These are phyloP conservation scores for Atrichornis clamosus DNA, from an alignment of 2,113 vertebrate genomes.

Conservation along the genomic window DNA sequence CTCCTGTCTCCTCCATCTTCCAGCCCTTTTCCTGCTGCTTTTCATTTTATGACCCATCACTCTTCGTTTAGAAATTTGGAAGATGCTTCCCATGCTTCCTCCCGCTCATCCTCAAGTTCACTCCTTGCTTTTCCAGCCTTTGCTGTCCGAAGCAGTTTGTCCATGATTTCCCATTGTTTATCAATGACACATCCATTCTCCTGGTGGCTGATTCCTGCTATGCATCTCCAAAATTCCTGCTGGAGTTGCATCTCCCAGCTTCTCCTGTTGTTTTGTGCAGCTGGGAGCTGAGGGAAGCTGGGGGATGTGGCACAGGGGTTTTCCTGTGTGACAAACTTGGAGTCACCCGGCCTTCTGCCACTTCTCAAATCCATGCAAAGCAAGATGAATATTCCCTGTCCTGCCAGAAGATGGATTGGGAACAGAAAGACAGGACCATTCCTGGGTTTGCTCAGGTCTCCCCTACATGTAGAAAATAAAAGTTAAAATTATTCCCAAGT, in stretches of 20 bases:
- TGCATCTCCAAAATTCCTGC: neutral
- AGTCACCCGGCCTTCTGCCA: rapidly evolving
- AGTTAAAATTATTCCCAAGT: neutral
- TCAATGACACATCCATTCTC: rapidly evolving
- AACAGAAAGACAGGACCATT: rapidly evolving
- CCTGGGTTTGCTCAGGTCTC: neutral
- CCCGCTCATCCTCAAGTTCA: neutral
- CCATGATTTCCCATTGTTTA: neutral
- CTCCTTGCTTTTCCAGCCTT: neutral
- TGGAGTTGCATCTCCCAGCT: neutral
- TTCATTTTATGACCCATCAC: neutral
- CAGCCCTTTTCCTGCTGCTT: neutral
- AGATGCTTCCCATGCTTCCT: neutral
- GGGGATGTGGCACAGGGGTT: rapidly evolving
- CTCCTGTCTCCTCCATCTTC: neutral
- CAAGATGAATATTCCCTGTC: neutral
- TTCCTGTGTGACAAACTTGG: neutral
- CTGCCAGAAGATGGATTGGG: neutral
- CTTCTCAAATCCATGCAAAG: neutral
- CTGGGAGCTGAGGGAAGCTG: neutral
- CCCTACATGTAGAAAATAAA: rapidly evolving
- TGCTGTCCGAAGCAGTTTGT: neutral
- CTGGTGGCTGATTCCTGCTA: neutral
- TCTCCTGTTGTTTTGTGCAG: rapidly evolving
- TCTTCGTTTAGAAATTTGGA: neutral